Evolutionary conservation across 1,140 invertebrate genomes (phyloP), one percentile per base, ranked within the genome.

Genomic region (Agrilus planipennis): DNA sequence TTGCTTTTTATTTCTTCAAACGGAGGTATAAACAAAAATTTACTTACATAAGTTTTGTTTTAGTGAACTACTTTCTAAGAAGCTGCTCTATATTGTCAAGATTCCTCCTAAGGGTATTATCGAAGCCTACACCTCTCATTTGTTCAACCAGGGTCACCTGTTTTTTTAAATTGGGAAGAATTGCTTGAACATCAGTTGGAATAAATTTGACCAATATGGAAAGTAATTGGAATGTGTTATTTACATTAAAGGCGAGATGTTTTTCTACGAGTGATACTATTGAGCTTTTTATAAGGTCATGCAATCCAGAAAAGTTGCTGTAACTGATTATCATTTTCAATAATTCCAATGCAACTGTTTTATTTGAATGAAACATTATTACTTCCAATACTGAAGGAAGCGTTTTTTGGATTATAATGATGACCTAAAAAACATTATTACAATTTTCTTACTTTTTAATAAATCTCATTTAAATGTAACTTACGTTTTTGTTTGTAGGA

Each of bases 91-190:
- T 9, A 15, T 15, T 51, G 31, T 57, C 52, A 7, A 54, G 52
- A 45, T 50, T 45, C 22, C 48, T 23, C 23, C 59, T 47, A 32
- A 61, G 46, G 34, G 45, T 52, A 23, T 54, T 53, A 49, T 61
- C 57, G 51, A 49, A 61, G 2, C 57, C 56, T 5, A 60, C 49
- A 10, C 57, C 55, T 27, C 57, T 41, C 37, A 58, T 48, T 17
- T 44, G 42, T 47, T 61, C 59, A 17, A 58, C 49, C 37, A 45
- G 43, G 11, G 16, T 22, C 18, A 60, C 44, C 19, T 60, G 45
- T 30, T 46, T 32, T 31, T 49, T 52, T 28, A 61, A 49, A 25
- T 41, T 37, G 11, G 36, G 48, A 2, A 58, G 34, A 5, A 50
- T 12, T 22, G 32, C 34, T 22, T 35, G 44, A 4, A 60, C 29